Evolutionary conservation across 1,140 invertebrate genomes (phyloP).

Genomic region (Drosophila melanica): DNA sequence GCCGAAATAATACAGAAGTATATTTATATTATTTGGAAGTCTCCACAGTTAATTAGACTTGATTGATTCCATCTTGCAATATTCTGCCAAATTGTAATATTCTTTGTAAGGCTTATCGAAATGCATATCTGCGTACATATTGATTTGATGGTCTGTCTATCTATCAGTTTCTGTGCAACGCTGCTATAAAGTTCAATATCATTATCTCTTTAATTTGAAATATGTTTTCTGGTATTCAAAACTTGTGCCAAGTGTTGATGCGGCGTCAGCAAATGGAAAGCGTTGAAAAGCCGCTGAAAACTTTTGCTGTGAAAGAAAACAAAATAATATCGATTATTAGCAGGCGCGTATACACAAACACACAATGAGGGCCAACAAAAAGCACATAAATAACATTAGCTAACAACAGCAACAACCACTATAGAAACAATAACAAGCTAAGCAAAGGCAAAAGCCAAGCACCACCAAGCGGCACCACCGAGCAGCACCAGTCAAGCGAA

Average conservation of each 20-base stretch:
- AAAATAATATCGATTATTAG: slow-evolving; percentile 82
- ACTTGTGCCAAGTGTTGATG: slow-evolving; percentile 21
- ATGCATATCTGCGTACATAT: no score
- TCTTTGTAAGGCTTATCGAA: no score
- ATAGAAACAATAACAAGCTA: slow-evolving; percentile 3
- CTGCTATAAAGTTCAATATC: no score
- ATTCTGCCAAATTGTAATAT: no score
- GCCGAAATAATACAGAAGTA: not conserved
- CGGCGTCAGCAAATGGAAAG: not conserved
- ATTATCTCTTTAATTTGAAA: no score
- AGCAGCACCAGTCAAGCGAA: slow-evolving; percentile 48
- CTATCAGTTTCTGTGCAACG: no score
- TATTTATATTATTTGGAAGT: no score
- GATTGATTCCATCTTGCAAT: no score
- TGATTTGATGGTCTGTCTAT: no score
- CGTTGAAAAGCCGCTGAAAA: slow-evolving; percentile 63
- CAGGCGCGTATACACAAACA: slow-evolving; percentile 38
- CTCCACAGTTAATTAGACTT: no score
- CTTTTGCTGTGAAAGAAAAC: slow-evolving; percentile 69
- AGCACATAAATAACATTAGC: slow-evolving; percentile 31
- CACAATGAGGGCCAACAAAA: slow-evolving; percentile 31
- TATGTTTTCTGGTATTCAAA: not conserved
- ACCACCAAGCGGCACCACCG: slow-evolving; percentile 11
- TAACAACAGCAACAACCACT: slow-evolving; percentile 27
- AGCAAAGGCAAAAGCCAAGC: slow-evolving; percentile 19